Evolutionary conservation across 2,888 invertebrate species (phyloP).

Genomic region (Aquatica leii): DNA sequence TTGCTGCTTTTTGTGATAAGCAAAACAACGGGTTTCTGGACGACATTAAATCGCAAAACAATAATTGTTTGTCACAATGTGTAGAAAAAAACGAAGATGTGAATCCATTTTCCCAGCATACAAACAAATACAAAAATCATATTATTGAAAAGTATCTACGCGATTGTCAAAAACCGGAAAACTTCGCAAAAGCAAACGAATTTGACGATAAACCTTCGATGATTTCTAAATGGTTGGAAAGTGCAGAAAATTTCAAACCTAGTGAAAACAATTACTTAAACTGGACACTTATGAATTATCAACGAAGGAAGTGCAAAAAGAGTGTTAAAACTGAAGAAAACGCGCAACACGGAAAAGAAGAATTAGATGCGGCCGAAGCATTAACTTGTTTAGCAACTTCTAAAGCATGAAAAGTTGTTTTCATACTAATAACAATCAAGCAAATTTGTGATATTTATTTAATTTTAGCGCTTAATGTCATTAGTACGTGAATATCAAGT

Average conservation of each 20-base stretch:
- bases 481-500: not conserved
- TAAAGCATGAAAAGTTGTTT: constrained; percentile 27
- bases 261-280: constrained; percentile 75
- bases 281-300: constrained; percentile 62
- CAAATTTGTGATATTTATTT: constrained; percentile 9
- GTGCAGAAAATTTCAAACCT: constrained; percentile 77
- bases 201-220: constrained; percentile 63
- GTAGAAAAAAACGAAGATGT: constrained; percentile 56
- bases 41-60: constrained; percentile 37
- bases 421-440: not conserved
- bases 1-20: constrained; percentile 16
- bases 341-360: constrained; percentile 71
- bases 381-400: constrained; percentile 70
- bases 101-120: constrained; percentile 54
- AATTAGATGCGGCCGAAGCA: constrained; percentile 80
- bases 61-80: constrained; percentile 57
- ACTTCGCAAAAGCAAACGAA: constrained; percentile 29
- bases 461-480: not conserved
- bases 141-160: constrained; percentile 69
- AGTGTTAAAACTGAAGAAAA: constrained; percentile 32
- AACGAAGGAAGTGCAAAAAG: constrained; percentile 52
- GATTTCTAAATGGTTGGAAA: constrained; percentile 78
- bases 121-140: constrained; percentile 66
- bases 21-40: constrained; percentile 18
- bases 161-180: constrained; percentile 57